phyloP scores from a whole-genome alignment of 1,140 invertebrate genomes.

The Pomacea maculata region DNA sequence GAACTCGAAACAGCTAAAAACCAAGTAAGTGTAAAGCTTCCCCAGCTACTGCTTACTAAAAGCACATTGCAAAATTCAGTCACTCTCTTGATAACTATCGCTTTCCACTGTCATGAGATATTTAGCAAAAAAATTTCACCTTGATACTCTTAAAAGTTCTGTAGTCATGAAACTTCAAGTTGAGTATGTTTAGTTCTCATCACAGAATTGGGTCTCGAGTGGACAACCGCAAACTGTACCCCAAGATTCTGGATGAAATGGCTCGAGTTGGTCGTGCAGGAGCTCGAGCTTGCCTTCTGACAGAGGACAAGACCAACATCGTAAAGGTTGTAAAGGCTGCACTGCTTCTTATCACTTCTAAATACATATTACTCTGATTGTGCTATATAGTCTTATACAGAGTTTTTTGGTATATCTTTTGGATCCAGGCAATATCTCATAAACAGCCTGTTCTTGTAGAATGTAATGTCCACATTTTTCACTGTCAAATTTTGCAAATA shows the following conservation, averaged over 20 bases:
- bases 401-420: not conserved
- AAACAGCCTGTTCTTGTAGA: no score
- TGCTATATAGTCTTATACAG: not conserved
- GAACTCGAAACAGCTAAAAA: no score
- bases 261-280: conserved; percentile 64
- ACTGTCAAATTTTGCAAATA: no score
- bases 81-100: not conserved
- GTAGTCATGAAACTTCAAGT: not conserved
- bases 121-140: not conserved
- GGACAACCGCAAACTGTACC: conserved; percentile 70
- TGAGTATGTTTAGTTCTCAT: not conserved
- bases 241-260: conserved; percentile 67
- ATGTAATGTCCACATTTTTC: no score
- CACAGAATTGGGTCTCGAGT: conserved; percentile 24
- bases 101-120: not conserved
- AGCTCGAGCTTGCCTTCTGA: conserved; percentile 69
- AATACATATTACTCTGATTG: not conserved
- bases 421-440: not conserved
- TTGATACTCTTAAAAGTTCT: not conserved
- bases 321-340: conserved; percentile 50
- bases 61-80: not conserved
- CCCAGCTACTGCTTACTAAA: no score
- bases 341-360: not conserved
- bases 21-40: no score
- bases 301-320: conserved; percentile 69